A percentile compares a stretch with the other conserved stretches of the same genome.
phyloP scores from a whole-genome alignment of 1,140 invertebrate genomes.

The Aporrectodea caliginosa region DNA sequence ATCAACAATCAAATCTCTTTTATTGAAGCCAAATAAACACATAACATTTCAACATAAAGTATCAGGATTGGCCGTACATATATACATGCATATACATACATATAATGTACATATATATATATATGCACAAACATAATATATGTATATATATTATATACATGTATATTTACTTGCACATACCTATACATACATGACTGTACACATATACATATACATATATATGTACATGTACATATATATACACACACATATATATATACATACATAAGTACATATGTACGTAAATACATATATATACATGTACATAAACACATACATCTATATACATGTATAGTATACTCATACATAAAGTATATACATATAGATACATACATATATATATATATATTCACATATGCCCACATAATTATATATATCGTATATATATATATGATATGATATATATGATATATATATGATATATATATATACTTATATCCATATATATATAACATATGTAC shows the following conservation, averaged over 20 bases:
- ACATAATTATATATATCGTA: too few relatives aligned
- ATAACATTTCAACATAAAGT: not conserved
- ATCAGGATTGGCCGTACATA: not conserved
- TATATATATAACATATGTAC: too few relatives aligned
- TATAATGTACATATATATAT: not conserved
- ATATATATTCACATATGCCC: too few relatives aligned
- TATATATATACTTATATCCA: too few relatives aligned
- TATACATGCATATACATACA: not conserved
- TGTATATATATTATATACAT: not conserved
- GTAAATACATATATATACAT: not conserved
- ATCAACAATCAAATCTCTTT: too few relatives aligned
- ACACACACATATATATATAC: not conserved
- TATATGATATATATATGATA: too few relatives aligned
- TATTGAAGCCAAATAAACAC: too few relatives aligned
- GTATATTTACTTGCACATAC: not conserved
- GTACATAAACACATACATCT: too few relatives aligned
- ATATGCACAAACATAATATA: not conserved
- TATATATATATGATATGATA: too few relatives aligned
- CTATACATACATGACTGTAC: not conserved
- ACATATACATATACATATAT: not conserved
- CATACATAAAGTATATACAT: too few relatives aligned
- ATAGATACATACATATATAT: too few relatives aligned
- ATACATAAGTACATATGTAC: not conserved
- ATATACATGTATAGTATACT: too few relatives aligned
- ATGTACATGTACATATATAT: not conserved